Conservation (phyloP, 2,113 vertebrate genomes). For the Phaetusa simplex region DNA sequence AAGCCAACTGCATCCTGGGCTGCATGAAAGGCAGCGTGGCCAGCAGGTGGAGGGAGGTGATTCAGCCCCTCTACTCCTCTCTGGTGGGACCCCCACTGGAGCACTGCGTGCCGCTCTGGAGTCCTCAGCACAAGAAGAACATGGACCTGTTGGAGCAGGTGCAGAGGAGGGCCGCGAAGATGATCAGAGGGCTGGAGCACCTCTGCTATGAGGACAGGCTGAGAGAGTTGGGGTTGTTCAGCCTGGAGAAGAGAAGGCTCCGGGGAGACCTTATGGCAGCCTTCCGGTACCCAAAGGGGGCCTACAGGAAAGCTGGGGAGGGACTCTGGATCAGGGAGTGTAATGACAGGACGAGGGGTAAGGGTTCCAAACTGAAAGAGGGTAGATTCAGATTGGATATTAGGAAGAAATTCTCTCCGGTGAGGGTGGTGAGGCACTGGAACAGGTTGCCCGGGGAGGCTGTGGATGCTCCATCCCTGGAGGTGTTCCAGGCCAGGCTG, state of each 20-base stretch:
- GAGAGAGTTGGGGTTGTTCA: neutral
- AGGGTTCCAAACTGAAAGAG: neutral
- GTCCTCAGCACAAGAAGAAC: neutral
- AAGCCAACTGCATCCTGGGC: neutral
- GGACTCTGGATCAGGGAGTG: neutral
- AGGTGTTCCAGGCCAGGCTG: neutral
- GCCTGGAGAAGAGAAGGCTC: neutral
- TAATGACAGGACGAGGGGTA: neutral
- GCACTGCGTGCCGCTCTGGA: neutral
- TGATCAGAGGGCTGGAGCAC: neutral
- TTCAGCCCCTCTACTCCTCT: neutral
- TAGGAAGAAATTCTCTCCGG: neutral
- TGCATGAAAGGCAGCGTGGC: neutral
- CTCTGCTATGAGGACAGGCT: neutral
- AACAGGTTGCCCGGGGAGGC: neutral
- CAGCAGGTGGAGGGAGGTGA: neutral
- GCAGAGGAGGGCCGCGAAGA: neutral
- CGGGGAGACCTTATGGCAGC: neutral
- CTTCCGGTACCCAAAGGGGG: neutral
- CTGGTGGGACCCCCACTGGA: neutral
- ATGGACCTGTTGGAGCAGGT: neutral
- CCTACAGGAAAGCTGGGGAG: neutral
- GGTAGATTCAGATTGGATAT: neutral
- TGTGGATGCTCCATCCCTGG: neutral
- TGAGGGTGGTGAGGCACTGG: neutral